These are phyloP conservation scores for Sebastiscus albofasciatus DNA, from an alignment of 2,797 vertebrate genomes.

Conservation along the genomic window DNA sequence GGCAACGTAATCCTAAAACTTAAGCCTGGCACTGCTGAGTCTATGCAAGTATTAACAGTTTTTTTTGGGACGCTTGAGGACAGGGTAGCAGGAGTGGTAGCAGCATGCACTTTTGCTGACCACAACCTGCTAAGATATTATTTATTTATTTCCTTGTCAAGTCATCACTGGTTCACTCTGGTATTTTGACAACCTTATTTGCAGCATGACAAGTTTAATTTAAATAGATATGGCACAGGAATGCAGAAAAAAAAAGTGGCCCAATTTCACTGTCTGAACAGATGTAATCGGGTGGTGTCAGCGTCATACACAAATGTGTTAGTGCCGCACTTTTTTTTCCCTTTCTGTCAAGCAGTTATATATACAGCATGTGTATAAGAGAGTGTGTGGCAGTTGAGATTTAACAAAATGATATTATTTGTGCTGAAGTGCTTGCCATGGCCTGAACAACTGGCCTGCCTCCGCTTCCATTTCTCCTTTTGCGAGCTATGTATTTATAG, in stretches of 20 bases:
- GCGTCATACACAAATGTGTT: constrained; percentile 66
- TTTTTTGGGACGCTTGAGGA: constrained; percentile 9
- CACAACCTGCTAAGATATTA: constrained; percentile 56
- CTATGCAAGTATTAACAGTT: constrained; percentile 43
- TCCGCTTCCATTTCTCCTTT: constrained; percentile 25
- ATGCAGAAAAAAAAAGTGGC: constrained; percentile 34
- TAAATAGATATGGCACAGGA: constrained; percentile 66
- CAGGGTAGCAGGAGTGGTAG: constrained; percentile 1
- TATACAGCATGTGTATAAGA: constrained; percentile 18
- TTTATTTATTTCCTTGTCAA: constrained; percentile 75
- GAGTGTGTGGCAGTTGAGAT: constrained; percentile 21
- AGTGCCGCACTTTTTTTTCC: constrained; percentile 52
- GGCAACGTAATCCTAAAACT: constrained; percentile 54
- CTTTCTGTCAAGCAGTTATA: constrained; percentile 32
- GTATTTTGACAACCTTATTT: constrained; percentile 78
- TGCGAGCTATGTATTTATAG: constrained; percentile 11
- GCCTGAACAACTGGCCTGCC: background rate
- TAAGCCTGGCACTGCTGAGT: constrained; percentile 54
- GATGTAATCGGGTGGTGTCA: constrained; percentile 72
- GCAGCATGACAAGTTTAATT: constrained; percentile 76
- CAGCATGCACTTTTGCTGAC: constrained; percentile 70
- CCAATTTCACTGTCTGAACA: constrained; percentile 64
- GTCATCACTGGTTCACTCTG: constrained; percentile 48
- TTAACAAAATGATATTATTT: constrained; percentile 36
- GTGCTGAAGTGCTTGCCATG: constrained; percentile 27